Conservation (phyloP, 2,888 invertebrate genomes). For the Trichopoda pennipes region DNA sequence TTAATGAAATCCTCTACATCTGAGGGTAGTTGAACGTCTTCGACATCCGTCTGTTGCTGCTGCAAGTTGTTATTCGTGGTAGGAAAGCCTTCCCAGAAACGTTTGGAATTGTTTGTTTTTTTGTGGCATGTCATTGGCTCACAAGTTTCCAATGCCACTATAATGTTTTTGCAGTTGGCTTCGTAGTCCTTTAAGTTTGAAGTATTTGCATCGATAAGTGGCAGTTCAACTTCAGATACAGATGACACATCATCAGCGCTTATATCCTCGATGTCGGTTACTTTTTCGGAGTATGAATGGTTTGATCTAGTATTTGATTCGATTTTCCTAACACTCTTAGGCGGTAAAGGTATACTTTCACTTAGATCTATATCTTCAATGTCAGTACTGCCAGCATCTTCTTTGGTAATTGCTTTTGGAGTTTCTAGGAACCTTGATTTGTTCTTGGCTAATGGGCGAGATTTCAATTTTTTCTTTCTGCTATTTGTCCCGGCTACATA, state of each 20-base stretch:
- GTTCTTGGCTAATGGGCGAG: conserved; percentile 75
- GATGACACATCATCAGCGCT: conserved; percentile 79
- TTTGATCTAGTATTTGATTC: conserved; percentile 37
- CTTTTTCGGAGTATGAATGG: conserved; percentile 67
- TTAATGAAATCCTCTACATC: conserved; percentile 81
- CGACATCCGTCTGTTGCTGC: conserved; percentile 80
- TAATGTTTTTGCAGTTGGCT: conserved; percentile 68
- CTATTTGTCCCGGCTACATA: conserved; percentile 76
- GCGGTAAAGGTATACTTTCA: conserved; percentile 74
- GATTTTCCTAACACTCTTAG: background rate
- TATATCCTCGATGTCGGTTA: conserved; percentile 81
- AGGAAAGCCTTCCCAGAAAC: conserved; percentile 40
- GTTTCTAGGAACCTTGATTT: conserved; percentile 75
- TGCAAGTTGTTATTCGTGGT: conserved; percentile 31
- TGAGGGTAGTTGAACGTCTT: conserved; percentile 81
- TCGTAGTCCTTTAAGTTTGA: conserved; percentile 68
- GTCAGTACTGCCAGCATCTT: conserved; percentile 76
- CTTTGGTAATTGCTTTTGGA: conserved; percentile 65
- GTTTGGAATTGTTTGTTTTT: conserved; percentile 45
- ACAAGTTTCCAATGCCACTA: conserved; percentile 62
- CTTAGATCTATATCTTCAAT: conserved; percentile 81
- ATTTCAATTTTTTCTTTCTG: conserved; percentile 77
- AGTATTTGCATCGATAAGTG: conserved; percentile 59
- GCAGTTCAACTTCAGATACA: conserved; percentile 70
- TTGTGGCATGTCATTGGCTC: conserved; percentile 21